Percentiles rank a stretch among this genome's conserved stretches.
phyloP scores from a whole-genome alignment of 2,113 vertebrate genomes.

The Planiliza haematocheilus region DNA sequence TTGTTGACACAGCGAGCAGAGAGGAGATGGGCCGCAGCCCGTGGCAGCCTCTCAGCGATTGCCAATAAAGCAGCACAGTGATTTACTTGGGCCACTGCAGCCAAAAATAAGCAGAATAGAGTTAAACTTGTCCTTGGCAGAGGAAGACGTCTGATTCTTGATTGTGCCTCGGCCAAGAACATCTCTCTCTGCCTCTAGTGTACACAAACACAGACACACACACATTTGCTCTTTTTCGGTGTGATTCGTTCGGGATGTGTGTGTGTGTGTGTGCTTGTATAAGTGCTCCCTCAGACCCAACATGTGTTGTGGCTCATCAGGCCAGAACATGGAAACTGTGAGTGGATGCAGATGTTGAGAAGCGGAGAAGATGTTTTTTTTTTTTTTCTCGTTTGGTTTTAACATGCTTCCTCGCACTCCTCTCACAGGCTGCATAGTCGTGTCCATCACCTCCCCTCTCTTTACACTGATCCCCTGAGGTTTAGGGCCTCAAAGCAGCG shows the following conservation, averaged over 20 bases:
- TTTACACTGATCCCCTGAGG: conserved; percentile 36
- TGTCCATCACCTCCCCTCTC: conserved; percentile 49
- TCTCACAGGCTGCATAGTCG: conserved; percentile 51
- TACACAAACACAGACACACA: conserved; percentile 59
- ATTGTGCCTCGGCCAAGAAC: conserved; percentile 74
- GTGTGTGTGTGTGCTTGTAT: conserved; percentile 51
- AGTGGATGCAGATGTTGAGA: conserved; percentile 78
- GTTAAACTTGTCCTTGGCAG: conserved; percentile 77
- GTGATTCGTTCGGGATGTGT: conserved; percentile 41
- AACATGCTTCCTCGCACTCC: conserved; percentile 52
- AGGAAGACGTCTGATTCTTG: conserved; percentile 69
- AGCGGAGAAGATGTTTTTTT: conserved; percentile 30
- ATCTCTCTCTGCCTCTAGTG: conserved; percentile 65
- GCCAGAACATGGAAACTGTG: conserved; percentile 81
- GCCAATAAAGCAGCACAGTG: conserved; percentile 59
- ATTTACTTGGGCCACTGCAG: conserved; percentile 57
- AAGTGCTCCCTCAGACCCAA: conserved; percentile 59
- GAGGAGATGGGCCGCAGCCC: conserved; percentile 41
- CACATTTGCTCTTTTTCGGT: conserved; percentile 22
- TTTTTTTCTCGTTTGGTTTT: conserved; percentile 23
- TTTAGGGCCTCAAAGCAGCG: conserved; percentile 41
- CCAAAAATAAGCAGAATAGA: conserved; percentile 77
- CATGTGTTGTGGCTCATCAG: conserved; percentile 81
- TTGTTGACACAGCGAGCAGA: conserved; percentile 49
- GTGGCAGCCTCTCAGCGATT: conserved; percentile 44